Base-by-base conservation (phyloP, 2,888 invertebrate genomes). In the Falcaria lacertinaria region DNA sequence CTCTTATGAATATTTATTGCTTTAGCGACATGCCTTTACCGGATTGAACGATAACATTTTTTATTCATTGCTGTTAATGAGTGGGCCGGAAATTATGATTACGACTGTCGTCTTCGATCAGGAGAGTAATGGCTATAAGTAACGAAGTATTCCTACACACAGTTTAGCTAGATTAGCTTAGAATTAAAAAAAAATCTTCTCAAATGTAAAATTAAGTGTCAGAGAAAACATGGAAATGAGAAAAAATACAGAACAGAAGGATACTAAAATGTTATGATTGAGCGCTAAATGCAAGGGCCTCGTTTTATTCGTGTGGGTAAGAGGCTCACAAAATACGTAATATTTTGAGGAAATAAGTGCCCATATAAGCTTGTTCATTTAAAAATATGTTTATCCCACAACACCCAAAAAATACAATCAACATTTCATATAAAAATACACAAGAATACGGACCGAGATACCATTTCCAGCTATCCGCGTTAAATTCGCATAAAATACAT, bases 1-100 rank as follows among this genome's bases (percentile, higher is more conserved):
- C 44, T 43, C 25, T 48, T 42, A 57, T 60, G 50, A 60, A 63
- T 63, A 63, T 60, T 57, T 48, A 62, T 60, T 22, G 37, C 4
- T 13, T 13, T 40, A 34, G 36, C 16, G 33, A 17, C 60, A 45
- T 45, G 34, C 38, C 34, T 52, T 38, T 42, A 34, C 36, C 33
- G 37, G 42, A 53, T 45, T 39, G 48, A 46, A 42, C 14, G 41
- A 47, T 45, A 43, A 46, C 45, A 60, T 54, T 50, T 48, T 49
- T 50, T 54, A 52, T 47, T 48, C 28, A 34, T 22, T 7, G 37
- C 15, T 22, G 14, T 37, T 22, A 22, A 25, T 22, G 14, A 37
- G 25, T 4, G n/a, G n/a, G 14, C 3, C 15, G 19, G 16, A 37
- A 14, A 36, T 22, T 40, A 17, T 45, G 46, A 39, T 40, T n/a